These are phyloP conservation scores for Fregetta grallaria DNA, from an alignment of 2,113 vertebrate species.

Conservation along the genomic window DNA sequence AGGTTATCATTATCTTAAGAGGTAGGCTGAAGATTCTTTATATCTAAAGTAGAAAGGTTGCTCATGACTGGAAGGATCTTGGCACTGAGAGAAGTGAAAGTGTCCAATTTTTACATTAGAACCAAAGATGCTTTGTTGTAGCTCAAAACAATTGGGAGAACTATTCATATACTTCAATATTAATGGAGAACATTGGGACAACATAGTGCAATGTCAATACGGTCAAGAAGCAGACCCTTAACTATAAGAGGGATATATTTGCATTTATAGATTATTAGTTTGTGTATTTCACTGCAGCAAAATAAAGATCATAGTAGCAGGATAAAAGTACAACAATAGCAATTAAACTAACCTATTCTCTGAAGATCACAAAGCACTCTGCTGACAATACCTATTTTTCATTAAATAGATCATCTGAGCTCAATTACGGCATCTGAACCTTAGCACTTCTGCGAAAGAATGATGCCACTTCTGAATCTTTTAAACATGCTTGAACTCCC, in stretches of 20 bases:
- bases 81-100: background rate
- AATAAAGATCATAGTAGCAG: background rate
- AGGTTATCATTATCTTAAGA: slow-evolving; percentile 44
- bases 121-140: background rate
- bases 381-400: background rate
- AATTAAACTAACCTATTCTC: background rate
- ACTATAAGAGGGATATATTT: background rate
- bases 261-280: background rate
- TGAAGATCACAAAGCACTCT: background rate
- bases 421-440: background rate
- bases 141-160: background rate
- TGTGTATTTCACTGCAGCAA: background rate
- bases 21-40: slow-evolving; percentile 6
- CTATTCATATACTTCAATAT: background rate
- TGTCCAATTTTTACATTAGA: slow-evolving; percentile 44
- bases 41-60: background rate
- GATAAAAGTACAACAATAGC: background rate
- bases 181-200: background rate
- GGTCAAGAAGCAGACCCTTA: background rate
- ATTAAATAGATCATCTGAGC: background rate
- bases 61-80: slow-evolving; percentile 6
- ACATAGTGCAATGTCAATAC: background rate
- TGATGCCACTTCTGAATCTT: background rate
- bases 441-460: background rate
- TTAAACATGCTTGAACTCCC: background rate